These are phyloP conservation scores for Encarsia formosa DNA, from an alignment of 2,888 invertebrate species.

Conservation along the genomic window DNA sequence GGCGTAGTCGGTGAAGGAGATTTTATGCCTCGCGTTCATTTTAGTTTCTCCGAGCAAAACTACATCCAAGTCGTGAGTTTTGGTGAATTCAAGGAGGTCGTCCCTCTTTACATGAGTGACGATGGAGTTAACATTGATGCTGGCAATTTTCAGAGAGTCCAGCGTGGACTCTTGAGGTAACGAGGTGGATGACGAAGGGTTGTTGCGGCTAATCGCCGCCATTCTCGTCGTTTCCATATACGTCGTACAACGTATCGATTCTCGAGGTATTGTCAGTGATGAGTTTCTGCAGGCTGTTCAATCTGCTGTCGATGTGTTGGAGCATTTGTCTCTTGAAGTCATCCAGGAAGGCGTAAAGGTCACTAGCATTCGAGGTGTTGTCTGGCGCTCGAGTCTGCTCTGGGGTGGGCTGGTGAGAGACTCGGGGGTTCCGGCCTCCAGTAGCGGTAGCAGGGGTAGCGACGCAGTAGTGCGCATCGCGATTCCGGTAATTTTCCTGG, in stretches of 20 bases:
- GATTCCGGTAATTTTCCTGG: background rate
- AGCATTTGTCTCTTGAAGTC: background rate
- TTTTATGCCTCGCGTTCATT: conserved; percentile 13
- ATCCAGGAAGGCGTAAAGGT: background rate
- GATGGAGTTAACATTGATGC: conserved; percentile 16
- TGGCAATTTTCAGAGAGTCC: background rate
- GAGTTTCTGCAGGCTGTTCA: background rate
- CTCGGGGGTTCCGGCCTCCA: background rate
- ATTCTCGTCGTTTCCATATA: background rate
- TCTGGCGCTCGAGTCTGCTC: background rate
- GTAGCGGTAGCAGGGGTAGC: no score
- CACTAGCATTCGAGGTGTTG: background rate
- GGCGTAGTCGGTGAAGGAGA: conserved; percentile 12
- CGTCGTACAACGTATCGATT: no score
- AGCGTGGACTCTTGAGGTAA: no score
- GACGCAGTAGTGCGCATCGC: no score
- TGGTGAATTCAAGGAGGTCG: background rate
- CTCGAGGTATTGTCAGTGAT: background rate
- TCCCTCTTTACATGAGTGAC: background rate
- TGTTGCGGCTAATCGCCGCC: background rate
- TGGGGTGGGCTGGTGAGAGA: background rate
- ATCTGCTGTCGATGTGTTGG: background rate
- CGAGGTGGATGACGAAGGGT: no score
- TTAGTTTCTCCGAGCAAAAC: conserved; percentile 22
- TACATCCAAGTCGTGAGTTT: conserved; percentile 13